Percentiles rank a stretch among this genome's conserved stretches.
Conservation (phyloP, 2,797 vertebrate genomes). For the Manis javanica region DNA sequence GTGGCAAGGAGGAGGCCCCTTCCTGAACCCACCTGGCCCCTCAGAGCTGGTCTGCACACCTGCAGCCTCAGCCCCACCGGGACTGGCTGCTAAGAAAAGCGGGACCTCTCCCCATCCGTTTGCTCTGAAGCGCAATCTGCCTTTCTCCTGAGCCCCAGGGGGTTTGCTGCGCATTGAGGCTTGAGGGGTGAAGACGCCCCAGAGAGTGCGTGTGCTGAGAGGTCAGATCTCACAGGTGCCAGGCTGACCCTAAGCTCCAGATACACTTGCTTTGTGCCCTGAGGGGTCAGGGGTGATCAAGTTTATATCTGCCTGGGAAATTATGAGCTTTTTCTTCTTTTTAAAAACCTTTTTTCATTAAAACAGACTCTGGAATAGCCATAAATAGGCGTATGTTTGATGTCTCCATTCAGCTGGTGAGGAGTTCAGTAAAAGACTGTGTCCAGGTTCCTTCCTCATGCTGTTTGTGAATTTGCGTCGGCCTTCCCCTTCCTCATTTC, state of each 20-base stretch:
- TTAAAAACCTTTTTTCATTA: no score
- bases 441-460: fast-evolving
- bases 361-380: not conserved
- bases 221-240: not conserved
- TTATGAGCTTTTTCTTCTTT: no score
- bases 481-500: slow-evolving; percentile 71
- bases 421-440: fast-evolving
- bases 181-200: fast-evolving
- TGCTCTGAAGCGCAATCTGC: fast-evolving
- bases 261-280: not conserved
- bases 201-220: fast-evolving
- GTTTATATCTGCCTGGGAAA: fast-evolving
- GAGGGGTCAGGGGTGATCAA: fast-evolving
- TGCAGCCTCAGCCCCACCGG: not conserved
- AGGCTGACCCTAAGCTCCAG: not conserved
- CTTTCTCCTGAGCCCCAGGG: fast-evolving
- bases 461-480: not conserved
- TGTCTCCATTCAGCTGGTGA: not conserved
- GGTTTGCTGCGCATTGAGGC: fast-evolving
- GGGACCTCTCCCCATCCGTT: fast-evolving
- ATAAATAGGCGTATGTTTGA: not conserved
- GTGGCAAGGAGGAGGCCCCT: not conserved
- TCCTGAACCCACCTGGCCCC: not conserved
- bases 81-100: not conserved
- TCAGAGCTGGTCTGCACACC: fast-evolving